Base-by-base conservation (phyloP, 1,140 invertebrate species). In the Leptinotarsa undecemlineata region DNA sequence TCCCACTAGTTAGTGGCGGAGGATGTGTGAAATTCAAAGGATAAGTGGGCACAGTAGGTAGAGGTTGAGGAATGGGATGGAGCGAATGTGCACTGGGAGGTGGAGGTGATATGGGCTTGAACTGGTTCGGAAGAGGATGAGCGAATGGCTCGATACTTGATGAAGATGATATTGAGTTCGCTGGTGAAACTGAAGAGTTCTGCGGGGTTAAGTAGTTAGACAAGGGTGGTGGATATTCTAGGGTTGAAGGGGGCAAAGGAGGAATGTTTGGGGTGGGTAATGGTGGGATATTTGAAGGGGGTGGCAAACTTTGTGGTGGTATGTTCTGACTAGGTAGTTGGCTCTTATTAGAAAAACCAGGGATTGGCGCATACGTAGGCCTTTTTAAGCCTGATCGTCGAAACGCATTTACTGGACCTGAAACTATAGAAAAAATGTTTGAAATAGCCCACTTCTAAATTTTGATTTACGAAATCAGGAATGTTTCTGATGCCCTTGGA, bases 291-390 rank as follows among this genome's bases (percentile, higher is more conserved):
- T 68, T 68, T 19, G 26, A 33, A 17, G 19, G 11, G 51, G 51
- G 51, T 33, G 23, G 48, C 13, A 74, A 61, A 66, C 67, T 75
- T 14, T 72, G 42, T 47, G 62, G 68, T 4, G 71, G 47, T 64
- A 17, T 42, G 17, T 60, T 60, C 17, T 42, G 17, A 64, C n/a
- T 71, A 15, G 51, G 51, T 57, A 6, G 51, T 15, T 57, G 51
- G n/a, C n/a, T 57, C 15, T 57, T 57, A 57, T 19, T 19, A 68
- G 77, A 75, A 20, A 86, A 70, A 15, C 85, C 85, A 20, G 86
- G 86, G 62, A 85, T 78, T 73, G 78, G 85, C 47, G 86, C 85
- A 76, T 86, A 86, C 0, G 81, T 74, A 3, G 84, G 83, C 67
- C 81, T 74, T 73, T 86, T 86, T 11, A 83, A 74, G 14, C 79